phyloP scores from a whole-genome alignment of 2,113 vertebrate genomes.

The Sardina pilchardus region DNA sequence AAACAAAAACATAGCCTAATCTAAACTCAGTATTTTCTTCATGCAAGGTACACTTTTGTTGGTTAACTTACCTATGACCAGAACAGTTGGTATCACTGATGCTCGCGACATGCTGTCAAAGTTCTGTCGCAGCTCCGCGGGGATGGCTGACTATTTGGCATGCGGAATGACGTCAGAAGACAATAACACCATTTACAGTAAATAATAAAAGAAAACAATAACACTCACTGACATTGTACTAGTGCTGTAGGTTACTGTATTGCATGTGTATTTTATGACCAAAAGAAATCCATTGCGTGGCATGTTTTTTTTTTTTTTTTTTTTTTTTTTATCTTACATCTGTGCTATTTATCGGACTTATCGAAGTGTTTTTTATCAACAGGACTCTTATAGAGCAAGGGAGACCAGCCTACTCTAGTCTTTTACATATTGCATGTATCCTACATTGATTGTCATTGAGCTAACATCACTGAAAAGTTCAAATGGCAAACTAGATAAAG shows the following conservation, averaged over 20 bases:
- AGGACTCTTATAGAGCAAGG: no score
- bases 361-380: background rate
- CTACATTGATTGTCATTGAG: background rate
- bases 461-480: background rate
- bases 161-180: background rate
- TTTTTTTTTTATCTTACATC: no score
- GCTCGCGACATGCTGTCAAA: background rate
- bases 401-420: background rate
- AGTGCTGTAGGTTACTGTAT: background rate
- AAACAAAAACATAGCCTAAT: background rate
- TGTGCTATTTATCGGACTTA: background rate
- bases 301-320: background rate
- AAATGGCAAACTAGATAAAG: background rate
- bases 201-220: no score
- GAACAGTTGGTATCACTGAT: background rate
- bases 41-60: background rate
- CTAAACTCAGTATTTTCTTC: background rate
- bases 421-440: background rate
- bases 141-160: background rate
- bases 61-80: background rate
- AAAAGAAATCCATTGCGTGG: background rate
- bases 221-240: no score
- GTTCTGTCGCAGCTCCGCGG: background rate
- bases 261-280: background rate
- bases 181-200: background rate